Percentiles rank a stretch among this genome's conserved stretches.
phyloP scores from a whole-genome alignment of 2,888 invertebrate species.

The Pristionchus maxplancki region DNA sequence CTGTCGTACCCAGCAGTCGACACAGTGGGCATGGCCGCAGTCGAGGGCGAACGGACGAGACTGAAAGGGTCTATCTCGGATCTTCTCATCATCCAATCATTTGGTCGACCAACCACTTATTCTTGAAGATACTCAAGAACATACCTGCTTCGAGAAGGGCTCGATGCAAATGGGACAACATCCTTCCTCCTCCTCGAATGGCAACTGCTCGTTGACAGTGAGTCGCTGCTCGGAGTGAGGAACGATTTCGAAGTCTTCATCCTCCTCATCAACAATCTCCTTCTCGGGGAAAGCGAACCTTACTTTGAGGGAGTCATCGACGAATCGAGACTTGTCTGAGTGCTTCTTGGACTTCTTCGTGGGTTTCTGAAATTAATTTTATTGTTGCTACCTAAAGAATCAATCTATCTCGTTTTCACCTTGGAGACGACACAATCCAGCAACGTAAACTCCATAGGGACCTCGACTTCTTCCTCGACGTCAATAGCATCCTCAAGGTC shows the following conservation, averaged over 20 bases:
- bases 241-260: not conserved
- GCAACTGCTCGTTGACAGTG: not conserved
- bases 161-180: not conserved
- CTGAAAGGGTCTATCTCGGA: not conserved
- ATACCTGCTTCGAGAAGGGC: not conserved
- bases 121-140: too few species aligned
- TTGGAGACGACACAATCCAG: not conserved
- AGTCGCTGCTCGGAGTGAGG: not conserved
- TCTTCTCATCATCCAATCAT: not conserved
- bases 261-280: not conserved
- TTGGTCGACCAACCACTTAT: not conserved
- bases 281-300: not conserved
- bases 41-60: not conserved
- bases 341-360: not conserved
- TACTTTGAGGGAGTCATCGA: not conserved
- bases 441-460: not conserved
- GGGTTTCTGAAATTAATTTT: not conserved
- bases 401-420: too few species aligned
- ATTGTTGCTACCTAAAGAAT: too few species aligned
- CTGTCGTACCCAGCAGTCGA: not conserved
- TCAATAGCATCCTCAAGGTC: not conserved
- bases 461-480: not conserved
- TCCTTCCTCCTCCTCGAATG: not conserved
- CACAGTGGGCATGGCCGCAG: not conserved
- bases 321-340: not conserved